Conservation (phyloP, 1,140 invertebrate species). For the Listronotus bonariensis region DNA sequence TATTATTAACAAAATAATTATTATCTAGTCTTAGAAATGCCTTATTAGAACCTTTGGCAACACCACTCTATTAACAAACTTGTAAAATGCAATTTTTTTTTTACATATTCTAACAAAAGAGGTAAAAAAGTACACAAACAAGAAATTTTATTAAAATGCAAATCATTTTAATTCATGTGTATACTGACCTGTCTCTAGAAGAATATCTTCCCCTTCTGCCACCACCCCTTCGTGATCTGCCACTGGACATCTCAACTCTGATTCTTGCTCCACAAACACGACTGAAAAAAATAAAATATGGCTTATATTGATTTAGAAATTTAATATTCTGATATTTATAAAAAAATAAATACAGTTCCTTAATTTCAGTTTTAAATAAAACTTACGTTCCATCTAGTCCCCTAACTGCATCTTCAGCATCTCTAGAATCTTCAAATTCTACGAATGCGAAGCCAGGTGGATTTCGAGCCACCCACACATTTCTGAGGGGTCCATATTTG, state of each 20-base stretch:
- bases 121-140: conserved; percentile 15
- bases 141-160: too few species aligned
- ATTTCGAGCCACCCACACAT: conserved; percentile 96
- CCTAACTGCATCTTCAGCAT: conserved; percentile 96
- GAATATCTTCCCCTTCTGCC: conserved; percentile 60
- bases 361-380: background rate
- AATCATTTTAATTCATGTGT: too few species aligned
- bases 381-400: conserved; percentile 93
- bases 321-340: too few species aligned
- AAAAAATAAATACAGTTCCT: too few species aligned
- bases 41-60: too few species aligned
- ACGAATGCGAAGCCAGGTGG: conserved; percentile 97
- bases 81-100: background rate
- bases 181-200: conserved; percentile 58
- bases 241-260: conserved; percentile 86
- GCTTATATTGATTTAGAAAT: too few species aligned
- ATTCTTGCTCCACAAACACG: conserved; percentile 83
- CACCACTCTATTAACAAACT: conserved; percentile 5
- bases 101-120: conserved; percentile 14
- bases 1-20: too few species aligned
- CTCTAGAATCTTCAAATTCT: conserved; percentile 96
- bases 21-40: too few species aligned
- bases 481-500: conserved; percentile 92
- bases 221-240: conserved; percentile 74
- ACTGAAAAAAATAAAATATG: conserved; percentile 54